Evolutionary conservation across 2,113 vertebrate genomes (phyloP), one percentile per base, ranked within the genome.

Genomic region (Oceanodroma tethys): DNA sequence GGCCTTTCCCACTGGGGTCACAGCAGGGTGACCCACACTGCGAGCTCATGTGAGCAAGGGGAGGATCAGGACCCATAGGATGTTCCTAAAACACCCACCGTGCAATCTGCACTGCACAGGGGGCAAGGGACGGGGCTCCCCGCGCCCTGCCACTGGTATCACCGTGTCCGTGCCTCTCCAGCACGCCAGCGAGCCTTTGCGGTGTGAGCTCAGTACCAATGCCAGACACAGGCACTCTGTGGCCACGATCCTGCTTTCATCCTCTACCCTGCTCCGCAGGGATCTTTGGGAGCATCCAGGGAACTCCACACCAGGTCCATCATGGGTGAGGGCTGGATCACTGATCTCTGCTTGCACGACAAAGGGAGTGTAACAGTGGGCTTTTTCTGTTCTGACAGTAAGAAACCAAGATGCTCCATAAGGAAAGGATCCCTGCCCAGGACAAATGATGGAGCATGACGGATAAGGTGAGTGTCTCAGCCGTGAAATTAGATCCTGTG

Each of bases 381-480:
- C 17, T 88, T 71, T 21, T 67, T 90, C 84, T 94, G 42, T 88
- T 73, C 78, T n/a, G 20, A 55, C 94, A 97, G 95, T 13, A 56
- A 73, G 80, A 87, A 89, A 73, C 38, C 63, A 11, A 70, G 65
- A 73, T 85, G 90, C 21, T 58, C 47, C 42, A 2, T 14, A 14
- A 90, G 78, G 68, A 42, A 55, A 91, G 34, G 63, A 58, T 50
- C 47, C n/a, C 43, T 9, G 55, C 60, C 38, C n/a, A 15, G 81
- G 56, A 95, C 63, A 68, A 56, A 70, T 95, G 92, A 96, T 7
- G 27, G 95, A 86, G 47, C 91, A 34, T 11, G 3, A 7, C 3
- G 7, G 68, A 67, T 56, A 40, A 81, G 96, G 97, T 98, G 91
- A 97, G 97, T 71, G 29, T 50, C 70, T 62, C 3, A 0, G 50